A percentile compares a stretch with the other conserved stretches of the same genome.
Evolutionary conservation across 2,797 vertebrate genomes (phyloP).

Genomic region (Austrolebias charrua): DNA sequence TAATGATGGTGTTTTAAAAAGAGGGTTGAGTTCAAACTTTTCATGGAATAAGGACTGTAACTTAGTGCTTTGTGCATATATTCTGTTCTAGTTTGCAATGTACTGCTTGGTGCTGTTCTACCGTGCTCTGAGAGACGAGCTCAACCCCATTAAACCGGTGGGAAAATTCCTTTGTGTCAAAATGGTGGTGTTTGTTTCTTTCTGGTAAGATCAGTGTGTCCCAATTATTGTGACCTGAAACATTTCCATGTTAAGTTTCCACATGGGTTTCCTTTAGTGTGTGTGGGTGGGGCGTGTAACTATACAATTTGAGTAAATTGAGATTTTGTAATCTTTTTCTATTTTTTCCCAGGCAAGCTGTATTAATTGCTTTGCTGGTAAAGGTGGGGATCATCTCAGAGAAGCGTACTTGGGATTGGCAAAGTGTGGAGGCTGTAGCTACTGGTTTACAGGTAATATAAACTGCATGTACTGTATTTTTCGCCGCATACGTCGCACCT

Average conservation of each 20-base stretch:
- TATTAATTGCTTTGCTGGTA: conserved; percentile 93
- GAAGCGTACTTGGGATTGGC: conserved; percentile 92
- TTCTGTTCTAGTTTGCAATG: conserved; percentile 90
- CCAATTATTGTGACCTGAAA: neutral
- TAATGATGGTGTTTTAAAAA: conserved; percentile 59
- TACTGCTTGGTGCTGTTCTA: conserved; percentile 98
- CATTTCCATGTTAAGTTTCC: neutral
- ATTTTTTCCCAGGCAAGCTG: conserved; percentile 87
- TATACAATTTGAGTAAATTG: neutral
- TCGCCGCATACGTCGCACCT: too few relatives aligned
- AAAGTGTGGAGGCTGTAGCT: conserved; percentile 94
- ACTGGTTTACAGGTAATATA: conserved; percentile 91
- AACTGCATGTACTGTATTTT: neutral
- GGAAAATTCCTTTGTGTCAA: conserved; percentile 98
- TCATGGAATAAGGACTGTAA: neutral
- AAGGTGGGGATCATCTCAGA: conserved; percentile 96
- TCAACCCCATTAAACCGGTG: conserved; percentile 92
- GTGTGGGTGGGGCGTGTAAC: neutral
- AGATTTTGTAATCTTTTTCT: neutral
- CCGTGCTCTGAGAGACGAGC: conserved; percentile 90
- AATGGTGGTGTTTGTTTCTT: conserved; percentile 97
- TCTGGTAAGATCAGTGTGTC: conserved; percentile 84
- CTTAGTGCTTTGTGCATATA: neutral
- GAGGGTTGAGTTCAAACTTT: neutral
- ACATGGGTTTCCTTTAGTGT: too few relatives aligned